Evolutionary conservation across 2,113 vertebrate species (phyloP).

Genomic region (Lutjanus erythropterus): DNA sequence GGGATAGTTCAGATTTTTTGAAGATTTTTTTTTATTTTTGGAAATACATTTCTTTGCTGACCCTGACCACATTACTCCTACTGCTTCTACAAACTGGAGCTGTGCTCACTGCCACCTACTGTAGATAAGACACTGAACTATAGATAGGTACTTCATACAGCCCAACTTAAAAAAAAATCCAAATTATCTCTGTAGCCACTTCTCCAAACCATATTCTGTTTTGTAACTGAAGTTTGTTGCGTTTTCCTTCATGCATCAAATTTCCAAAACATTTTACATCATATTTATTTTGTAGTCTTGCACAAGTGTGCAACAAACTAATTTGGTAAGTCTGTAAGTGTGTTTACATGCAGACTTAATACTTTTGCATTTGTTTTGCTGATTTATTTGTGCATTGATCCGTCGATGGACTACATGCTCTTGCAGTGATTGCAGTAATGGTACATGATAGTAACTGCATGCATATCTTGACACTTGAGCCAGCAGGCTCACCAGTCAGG

Average conservation of each 20-base stretch:
- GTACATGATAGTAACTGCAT: neutral
- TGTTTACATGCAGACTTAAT: neutral
- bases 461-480: conserved; percentile 27
- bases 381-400: neutral
- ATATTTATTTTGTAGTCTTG: neutral
- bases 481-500: neutral
- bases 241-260: neutral
- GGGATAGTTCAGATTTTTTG: too few relatives aligned
- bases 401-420: neutral
- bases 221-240: neutral
- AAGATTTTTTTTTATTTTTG: too few relatives aligned
- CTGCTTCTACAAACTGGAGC: too few relatives aligned
- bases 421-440: neutral
- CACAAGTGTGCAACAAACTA: neutral
- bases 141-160: too few relatives aligned
- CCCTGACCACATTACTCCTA: too few relatives aligned
- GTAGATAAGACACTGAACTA: too few relatives aligned
- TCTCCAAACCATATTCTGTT: too few relatives aligned
- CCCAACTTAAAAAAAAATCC: too few relatives aligned
- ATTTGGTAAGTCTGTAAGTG: neutral
- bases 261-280: neutral
- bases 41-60: too few relatives aligned
- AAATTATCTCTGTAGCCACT: too few relatives aligned
- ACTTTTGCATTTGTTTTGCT: neutral
- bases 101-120: too few relatives aligned